Conservation (phyloP, 2,113 vertebrate species). For the Tachysurus vachellii region DNA sequence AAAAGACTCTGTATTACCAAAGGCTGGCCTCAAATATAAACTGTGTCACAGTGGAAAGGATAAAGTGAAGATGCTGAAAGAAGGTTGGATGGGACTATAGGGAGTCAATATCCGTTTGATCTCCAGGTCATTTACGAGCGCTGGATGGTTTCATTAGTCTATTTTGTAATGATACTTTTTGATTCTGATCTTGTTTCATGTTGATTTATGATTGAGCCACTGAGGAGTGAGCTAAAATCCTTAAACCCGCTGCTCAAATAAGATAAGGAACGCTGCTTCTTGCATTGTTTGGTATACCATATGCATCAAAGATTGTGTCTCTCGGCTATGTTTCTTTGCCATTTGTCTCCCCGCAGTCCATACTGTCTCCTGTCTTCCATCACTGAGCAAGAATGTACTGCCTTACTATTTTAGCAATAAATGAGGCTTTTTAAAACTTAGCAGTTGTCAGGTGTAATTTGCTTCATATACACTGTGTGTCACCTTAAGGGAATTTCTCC, state of each 20-base stretch:
- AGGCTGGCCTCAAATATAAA: slow-evolving; percentile 70
- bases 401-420: slow-evolving; percentile 52
- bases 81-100: slow-evolving; percentile 56
- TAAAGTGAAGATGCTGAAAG: slow-evolving; percentile 48
- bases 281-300: slow-evolving; percentile 63
- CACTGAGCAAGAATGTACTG: slow-evolving; percentile 60
- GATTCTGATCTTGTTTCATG: slow-evolving; percentile 73
- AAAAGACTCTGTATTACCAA: slow-evolving; percentile 63
- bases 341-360: slow-evolving; percentile 38
- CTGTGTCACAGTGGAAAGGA: slow-evolving; percentile 48
- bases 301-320: slow-evolving; percentile 62
- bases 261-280: slow-evolving; percentile 72
- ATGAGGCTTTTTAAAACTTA: slow-evolving; percentile 67
- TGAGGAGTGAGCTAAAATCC: slow-evolving; percentile 72
- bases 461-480: slow-evolving; percentile 49
- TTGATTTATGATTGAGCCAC: slow-evolving; percentile 73
- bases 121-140: slow-evolving; percentile 72
- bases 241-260: slow-evolving; percentile 75
- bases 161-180: slow-evolving; percentile 69
- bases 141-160: slow-evolving; percentile 73
- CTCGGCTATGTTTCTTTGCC: slow-evolving; percentile 14
- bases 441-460: slow-evolving; percentile 70
- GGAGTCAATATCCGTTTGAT: slow-evolving; percentile 68
- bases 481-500: slow-evolving; percentile 61
- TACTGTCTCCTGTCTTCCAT: slow-evolving; percentile 45